phyloP scores from a whole-genome alignment of 2,113 vertebrate genomes.

The Halichoerus grypus region DNA sequence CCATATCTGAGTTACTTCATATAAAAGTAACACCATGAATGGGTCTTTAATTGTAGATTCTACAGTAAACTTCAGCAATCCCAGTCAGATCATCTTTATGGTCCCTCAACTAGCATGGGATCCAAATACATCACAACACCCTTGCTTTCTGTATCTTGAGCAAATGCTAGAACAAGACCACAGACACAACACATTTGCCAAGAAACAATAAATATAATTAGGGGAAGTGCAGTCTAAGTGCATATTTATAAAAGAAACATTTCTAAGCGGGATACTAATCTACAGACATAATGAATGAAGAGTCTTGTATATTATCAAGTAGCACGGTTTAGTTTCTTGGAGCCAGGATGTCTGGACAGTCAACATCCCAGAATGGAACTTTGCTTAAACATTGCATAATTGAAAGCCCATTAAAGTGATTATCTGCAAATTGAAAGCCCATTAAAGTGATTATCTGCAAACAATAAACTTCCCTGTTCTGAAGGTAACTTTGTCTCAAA shows the following conservation, averaged over 20 bases:
- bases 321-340: slow-evolving; percentile 47
- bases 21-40: background rate
- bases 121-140: background rate
- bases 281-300: slow-evolving; percentile 57
- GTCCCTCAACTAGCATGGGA: background rate
- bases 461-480: background rate
- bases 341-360: slow-evolving; percentile 63
- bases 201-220: slow-evolving; percentile 72
- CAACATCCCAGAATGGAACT: slow-evolving; percentile 28
- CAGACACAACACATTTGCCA: slow-evolving; percentile 43
- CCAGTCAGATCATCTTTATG: background rate
- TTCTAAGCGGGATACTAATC: slow-evolving; percentile 49
- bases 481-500: background rate
- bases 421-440: slow-evolving; percentile 25
- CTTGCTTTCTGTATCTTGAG: background rate
- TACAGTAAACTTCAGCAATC: background rate
- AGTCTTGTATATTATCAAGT: slow-evolving; percentile 47
- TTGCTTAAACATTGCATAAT: slow-evolving; percentile 36
- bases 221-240: slow-evolving; percentile 28
- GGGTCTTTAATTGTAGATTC: background rate
- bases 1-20: background rate
- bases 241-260: slow-evolving; percentile 63
- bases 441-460: slow-evolving; percentile 61
- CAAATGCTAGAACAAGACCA: slow-evolving; percentile 24
- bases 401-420: slow-evolving; percentile 50